Evolutionary conservation across 2,113 vertebrate genomes (phyloP), one percentile per base, ranked within the genome.

Genomic region (Colius striatus): DNA sequence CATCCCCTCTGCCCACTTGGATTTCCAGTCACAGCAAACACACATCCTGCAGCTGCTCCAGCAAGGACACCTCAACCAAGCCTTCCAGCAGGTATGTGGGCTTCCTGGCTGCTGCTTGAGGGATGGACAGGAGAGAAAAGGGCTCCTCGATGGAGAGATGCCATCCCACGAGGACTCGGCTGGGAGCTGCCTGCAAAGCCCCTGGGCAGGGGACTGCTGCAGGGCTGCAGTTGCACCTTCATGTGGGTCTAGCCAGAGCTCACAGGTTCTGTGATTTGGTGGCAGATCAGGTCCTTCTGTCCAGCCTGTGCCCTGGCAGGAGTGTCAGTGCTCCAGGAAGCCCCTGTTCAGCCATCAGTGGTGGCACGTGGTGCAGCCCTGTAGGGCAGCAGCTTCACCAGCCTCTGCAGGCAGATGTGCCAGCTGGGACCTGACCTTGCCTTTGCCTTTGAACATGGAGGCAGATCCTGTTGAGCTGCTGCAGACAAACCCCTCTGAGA

Each of bases 11-110:
- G 87, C 99, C 15, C 99, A 99, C 97, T 96, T 99, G 9, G 99
- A 99, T 98, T 99, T 98, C 98, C 99, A 99, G 95, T 98, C 99
- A 11, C 99, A 99, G 97, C 99, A 99, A 97, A 98, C 99, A 63
- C 99, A 98, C 94, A 98, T 99, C 89, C 97, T 99, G 78, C 99
- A 99, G 97, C 98, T 99, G 73, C 98, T 99, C 50, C 99, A 99
- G 97, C 99, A 99, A 97, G 99, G 99, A 78, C 99, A 99, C 90
- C 98, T 99, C 97, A 99, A 99, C 95, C 99, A 99, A 97, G 99
- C 99, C 86, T 99, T 99, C 96, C 99, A 99, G 97, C 99, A 99
- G 99, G 99, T 99, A 97, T 23, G 11, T 47, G 2, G 15, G 34
- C 67, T 84, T 50, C 12, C 43, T 25, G 3, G 1, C n/a, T 41